Evolutionary conservation across 2,888 invertebrate genomes (phyloP).

Genomic region (Trachelus tabidus): DNA sequence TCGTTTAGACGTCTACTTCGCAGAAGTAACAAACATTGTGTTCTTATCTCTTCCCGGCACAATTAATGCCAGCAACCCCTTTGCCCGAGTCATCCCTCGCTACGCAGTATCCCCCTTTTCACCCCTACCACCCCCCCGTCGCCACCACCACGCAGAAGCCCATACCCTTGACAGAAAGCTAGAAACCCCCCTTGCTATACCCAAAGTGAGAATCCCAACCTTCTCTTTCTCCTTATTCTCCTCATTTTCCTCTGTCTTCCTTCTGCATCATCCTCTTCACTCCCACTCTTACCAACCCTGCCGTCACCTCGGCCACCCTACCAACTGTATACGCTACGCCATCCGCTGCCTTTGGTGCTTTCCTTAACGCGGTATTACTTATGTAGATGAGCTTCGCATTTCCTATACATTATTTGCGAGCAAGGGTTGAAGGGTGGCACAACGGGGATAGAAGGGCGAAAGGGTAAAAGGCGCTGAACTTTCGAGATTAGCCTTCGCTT

Average conservation of each 20-base stretch:
- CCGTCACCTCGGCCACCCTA: constrained; percentile 19
- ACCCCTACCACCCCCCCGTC: constrained; percentile 10
- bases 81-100: constrained; percentile 38
- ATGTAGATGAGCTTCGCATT: constrained; percentile 63
- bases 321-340: constrained; percentile 8
- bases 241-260: constrained; percentile 22
- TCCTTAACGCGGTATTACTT: constrained; percentile 64
- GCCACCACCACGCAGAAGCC: constrained; percentile 19
- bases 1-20: constrained; percentile 47
- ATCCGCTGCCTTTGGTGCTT: constrained; percentile 54
- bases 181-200: constrained; percentile 17
- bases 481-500: constrained; percentile 51
- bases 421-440: constrained; percentile 20
- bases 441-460: constrained; percentile 11
- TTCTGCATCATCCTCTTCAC: constrained; percentile 24
- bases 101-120: constrained; percentile 14
- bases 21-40: constrained; percentile 59
- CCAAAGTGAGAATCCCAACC: constrained; percentile 21
- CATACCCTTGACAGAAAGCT: constrained; percentile 11
- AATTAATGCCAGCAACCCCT: constrained; percentile 57
- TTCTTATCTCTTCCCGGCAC: constrained; percentile 56
- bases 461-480: constrained; percentile 58
- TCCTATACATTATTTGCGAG: constrained; percentile 62
- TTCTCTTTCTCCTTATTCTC: constrained; percentile 18
- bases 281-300: constrained; percentile 28